phyloP scores from a whole-genome alignment of 2,888 invertebrate genomes.

The Crioceris asparagi region DNA sequence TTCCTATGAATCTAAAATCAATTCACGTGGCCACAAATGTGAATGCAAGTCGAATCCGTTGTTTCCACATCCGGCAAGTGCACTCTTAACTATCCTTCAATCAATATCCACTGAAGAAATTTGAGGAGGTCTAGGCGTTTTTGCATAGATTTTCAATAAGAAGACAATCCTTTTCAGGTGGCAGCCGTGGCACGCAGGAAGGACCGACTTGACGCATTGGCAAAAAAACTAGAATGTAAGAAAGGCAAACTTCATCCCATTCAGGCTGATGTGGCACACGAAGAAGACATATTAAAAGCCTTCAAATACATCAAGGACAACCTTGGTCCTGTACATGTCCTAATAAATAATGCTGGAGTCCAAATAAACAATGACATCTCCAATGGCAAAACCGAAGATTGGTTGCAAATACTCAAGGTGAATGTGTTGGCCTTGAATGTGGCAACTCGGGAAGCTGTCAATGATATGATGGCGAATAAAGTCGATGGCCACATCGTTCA shows the following conservation, averaged over 20 bases:
- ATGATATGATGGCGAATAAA: slow-evolving; percentile 14
- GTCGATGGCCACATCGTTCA: slow-evolving; percentile 18
- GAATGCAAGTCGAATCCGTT: no score
- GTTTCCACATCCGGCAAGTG: no score
- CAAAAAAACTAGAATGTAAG: slow-evolving; percentile 14
- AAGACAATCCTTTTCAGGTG: slow-evolving; percentile 10
- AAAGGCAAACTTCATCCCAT: slow-evolving; percentile 21
- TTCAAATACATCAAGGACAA: slow-evolving; percentile 23
- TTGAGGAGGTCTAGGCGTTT: no score
- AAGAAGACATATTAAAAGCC: slow-evolving; percentile 21
- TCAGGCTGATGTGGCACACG: slow-evolving; percentile 21
- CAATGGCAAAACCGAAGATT: slow-evolving; percentile 15
- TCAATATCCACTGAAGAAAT: no score
- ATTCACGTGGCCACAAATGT: no score
- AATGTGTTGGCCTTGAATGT: slow-evolving; percentile 17
- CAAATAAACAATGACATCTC: slow-evolving; percentile 8
- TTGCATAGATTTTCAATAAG: no score
- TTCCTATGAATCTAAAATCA: no score
- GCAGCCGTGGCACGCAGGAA: slow-evolving; percentile 20
- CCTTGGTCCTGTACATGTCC: slow-evolving; percentile 23
- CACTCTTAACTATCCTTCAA: no score
- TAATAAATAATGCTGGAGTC: slow-evolving; percentile 25
- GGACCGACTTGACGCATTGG: slow-evolving; percentile 18
- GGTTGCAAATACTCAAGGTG: slow-evolving; percentile 12
- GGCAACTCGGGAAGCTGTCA: slow-evolving; percentile 16